phyloP scores from a whole-genome alignment of 2,113 vertebrate species.

The Nothocercus nigrocapillus region DNA sequence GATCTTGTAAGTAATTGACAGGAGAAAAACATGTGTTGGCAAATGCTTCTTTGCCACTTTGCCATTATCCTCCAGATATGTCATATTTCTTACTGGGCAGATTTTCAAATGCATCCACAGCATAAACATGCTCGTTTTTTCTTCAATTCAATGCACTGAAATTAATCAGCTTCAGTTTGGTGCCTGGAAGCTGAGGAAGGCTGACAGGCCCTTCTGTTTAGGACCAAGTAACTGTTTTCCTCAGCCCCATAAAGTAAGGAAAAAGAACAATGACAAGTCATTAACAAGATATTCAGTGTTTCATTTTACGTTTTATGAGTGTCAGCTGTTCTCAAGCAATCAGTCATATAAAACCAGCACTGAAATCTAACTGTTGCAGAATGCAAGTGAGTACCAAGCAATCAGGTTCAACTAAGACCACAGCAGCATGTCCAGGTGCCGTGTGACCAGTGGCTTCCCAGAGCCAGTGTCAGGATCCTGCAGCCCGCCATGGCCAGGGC shows the following conservation, averaged over 20 bases:
- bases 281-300: conserved; percentile 53
- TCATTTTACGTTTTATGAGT: conserved; percentile 54
- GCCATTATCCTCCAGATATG: neutral
- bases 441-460: accelerated
- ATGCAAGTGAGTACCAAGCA: neutral
- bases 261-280: conserved; percentile 38
- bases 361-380: neutral
- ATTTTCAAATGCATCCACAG: neutral
- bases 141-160: neutral
- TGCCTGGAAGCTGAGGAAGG: neutral
- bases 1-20: neutral
- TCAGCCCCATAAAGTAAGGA: neutral
- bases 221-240: neutral
- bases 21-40: neutral
- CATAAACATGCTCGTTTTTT: accelerated
- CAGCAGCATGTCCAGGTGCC: accelerated
- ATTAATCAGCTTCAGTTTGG: conserved; percentile 20
- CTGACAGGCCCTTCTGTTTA: neutral
- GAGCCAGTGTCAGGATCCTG: accelerated
- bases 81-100: neutral
- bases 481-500: neutral
- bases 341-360: conserved; percentile 27
- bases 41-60: neutral
- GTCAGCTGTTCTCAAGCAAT: conserved; percentile 52
- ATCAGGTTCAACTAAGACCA: neutral